Conservation (phyloP, 2,113 vertebrate species). For the Ariopsis seemanni region DNA sequence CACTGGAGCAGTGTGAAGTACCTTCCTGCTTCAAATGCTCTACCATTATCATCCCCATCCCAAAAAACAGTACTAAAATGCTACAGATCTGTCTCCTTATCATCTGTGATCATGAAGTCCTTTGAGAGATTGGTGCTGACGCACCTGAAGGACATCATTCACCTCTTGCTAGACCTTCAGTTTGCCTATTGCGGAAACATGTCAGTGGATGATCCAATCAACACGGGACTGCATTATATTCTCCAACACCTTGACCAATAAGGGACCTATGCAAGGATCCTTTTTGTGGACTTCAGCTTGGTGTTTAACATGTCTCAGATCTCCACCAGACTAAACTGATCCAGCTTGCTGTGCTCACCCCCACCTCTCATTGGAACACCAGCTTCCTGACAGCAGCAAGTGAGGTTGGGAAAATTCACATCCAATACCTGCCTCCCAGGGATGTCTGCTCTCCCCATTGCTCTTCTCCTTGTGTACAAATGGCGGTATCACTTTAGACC, state of each 20-base stretch:
- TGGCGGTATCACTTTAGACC: not conserved
- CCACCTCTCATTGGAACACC: not conserved
- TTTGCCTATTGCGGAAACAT: not conserved
- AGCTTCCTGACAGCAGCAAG: constrained; percentile 4
- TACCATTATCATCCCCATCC: not conserved
- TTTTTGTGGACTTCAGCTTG: not conserved
- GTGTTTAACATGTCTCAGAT: no score
- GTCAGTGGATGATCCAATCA: not conserved
- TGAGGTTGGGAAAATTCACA: not conserved
- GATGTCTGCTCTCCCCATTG: not conserved
- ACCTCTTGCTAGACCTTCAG: not conserved
- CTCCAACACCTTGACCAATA: not conserved
- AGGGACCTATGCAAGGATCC: not conserved
- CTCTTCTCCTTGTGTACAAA: not conserved
- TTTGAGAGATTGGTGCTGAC: not conserved
- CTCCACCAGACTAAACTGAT: not conserved
- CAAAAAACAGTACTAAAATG: not conserved
- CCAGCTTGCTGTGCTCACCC: not conserved
- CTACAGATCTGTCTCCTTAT: not conserved
- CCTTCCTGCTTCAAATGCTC: not conserved
- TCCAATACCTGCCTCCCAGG: not conserved
- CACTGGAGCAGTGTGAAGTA: not conserved
- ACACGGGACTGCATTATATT: not conserved
- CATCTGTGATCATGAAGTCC: not conserved
- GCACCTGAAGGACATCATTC: not conserved